Percentiles rank a stretch among this genome's conserved stretches.
Evolutionary conservation across 1,140 invertebrate species (phyloP).

Genomic region (Protaetia brevitarsis): DNA sequence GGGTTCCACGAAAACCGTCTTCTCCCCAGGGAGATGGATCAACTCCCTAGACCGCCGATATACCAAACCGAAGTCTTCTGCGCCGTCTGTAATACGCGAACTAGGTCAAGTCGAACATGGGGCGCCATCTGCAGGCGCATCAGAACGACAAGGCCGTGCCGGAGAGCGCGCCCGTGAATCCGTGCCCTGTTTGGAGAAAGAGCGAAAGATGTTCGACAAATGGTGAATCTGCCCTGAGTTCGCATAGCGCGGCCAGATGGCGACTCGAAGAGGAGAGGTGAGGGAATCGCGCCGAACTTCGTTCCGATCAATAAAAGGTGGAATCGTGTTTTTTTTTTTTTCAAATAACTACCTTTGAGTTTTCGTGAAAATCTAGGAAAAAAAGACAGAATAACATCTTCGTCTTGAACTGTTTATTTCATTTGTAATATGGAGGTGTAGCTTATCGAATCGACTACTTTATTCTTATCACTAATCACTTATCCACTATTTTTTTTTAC

Average conservation of each 20-base stretch:
- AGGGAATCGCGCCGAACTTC: slow-evolving; percentile 56
- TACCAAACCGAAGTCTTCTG: slow-evolving; percentile 62
- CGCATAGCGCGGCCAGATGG: slow-evolving; percentile 46
- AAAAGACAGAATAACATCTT: too few relatives aligned
- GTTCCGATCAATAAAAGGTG: slow-evolving; percentile 58
- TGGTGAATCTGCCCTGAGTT: slow-evolving; percentile 75
- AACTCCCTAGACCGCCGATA: slow-evolving; percentile 63
- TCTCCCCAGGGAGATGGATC: slow-evolving; percentile 59
- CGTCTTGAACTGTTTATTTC: too few relatives aligned
- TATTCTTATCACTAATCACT: too few relatives aligned
- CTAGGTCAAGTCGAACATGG: slow-evolving; percentile 67
- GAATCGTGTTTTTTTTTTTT: too few relatives aligned
- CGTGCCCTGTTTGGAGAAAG: slow-evolving; percentile 72
- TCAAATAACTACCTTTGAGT: too few relatives aligned
- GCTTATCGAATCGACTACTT: too few relatives aligned
- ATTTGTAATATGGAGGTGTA: too few relatives aligned
- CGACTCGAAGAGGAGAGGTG: background rate
- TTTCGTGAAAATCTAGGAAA: too few relatives aligned
- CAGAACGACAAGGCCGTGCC: slow-evolving; percentile 57
- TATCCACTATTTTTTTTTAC: too few relatives aligned
- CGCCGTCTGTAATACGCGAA: slow-evolving; percentile 65
- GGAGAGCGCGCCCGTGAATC: slow-evolving; percentile 67
- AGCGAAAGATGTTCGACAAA: slow-evolving; percentile 81
- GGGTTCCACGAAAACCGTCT: background rate
- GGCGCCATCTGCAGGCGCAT: slow-evolving; percentile 69